Percentiles rank a stretch among this genome's conserved stretches.
Conservation (phyloP, 2,888 invertebrate species). For the Euclidia mi region DNA sequence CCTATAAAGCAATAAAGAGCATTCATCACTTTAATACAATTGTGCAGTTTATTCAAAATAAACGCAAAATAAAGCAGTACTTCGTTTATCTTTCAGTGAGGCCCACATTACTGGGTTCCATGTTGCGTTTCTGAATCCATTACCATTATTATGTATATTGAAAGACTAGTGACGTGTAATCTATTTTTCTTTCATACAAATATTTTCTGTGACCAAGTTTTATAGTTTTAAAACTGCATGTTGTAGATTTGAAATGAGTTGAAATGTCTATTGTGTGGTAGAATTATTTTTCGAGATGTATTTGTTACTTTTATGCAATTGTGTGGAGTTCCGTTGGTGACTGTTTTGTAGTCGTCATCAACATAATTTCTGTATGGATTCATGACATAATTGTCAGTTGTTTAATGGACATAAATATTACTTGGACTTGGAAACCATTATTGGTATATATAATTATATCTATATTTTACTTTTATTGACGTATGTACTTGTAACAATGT, state of each 20-base stretch:
- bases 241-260: conserved; percentile 13
- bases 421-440: no score
- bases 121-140: conserved; percentile 64
- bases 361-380: no score
- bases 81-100: conserved; percentile 49
- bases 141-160: conserved; percentile 63
- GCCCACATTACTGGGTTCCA: conserved; percentile 35
- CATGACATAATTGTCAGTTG: no score
- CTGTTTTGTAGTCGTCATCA: no score
- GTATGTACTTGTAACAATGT: no score
- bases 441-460: no score
- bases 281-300: conserved; percentile 9
- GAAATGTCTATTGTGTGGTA: conserved; percentile 8
- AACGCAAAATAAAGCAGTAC: conserved; percentile 27
- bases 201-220: conserved; percentile 33
- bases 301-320: conserved; percentile 10
- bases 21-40: conserved; percentile 1
- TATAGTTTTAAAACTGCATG: conserved; percentile 22
- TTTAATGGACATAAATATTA: no score
- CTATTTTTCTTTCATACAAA: conserved; percentile 52
- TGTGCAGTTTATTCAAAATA: background rate
- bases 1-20: no score
- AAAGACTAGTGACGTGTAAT: conserved; percentile 49
- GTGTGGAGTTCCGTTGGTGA: no score
- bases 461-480: no score